Evolutionary conservation across 2,888 invertebrate species (phyloP).

Genomic region (Alsophila aescularia): DNA sequence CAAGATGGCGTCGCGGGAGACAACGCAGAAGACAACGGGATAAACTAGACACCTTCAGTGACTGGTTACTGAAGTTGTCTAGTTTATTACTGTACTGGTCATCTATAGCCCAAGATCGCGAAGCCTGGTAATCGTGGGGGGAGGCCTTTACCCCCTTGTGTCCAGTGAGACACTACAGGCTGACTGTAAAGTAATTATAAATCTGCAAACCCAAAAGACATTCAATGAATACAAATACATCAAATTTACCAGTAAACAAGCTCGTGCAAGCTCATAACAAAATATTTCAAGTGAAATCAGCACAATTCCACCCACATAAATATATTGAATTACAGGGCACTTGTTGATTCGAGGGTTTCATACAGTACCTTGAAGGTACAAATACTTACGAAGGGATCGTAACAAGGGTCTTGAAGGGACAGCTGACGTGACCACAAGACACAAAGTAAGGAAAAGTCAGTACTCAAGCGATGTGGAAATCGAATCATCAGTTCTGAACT

Average conservation of each 20-base stretch:
- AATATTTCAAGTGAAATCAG: conserved; percentile 28
- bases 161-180: no score
- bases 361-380: conserved; percentile 36
- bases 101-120: no score
- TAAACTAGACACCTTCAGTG: no score
- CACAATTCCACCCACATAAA: conserved; percentile 38
- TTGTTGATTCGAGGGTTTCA: conserved; percentile 54
- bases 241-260: conserved; percentile 9
- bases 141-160: no score
- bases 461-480: neutral
- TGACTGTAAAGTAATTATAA: neutral
- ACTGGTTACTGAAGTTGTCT: no score
- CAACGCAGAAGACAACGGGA: no score
- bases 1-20: no score
- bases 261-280: conserved; percentile 34
- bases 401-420: conserved; percentile 64
- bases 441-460: conserved; percentile 40
- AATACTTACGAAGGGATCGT: conserved; percentile 42
- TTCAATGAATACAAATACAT: neutral
- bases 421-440: conserved; percentile 63
- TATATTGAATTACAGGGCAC: conserved; percentile 52
- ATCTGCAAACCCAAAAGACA: neutral
- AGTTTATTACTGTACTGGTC: no score
- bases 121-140: no score
- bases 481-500: neutral